These are phyloP conservation scores for Xylophagus ater DNA, from an alignment of 2,888 invertebrate genomes.

Conservation along the genomic window DNA sequence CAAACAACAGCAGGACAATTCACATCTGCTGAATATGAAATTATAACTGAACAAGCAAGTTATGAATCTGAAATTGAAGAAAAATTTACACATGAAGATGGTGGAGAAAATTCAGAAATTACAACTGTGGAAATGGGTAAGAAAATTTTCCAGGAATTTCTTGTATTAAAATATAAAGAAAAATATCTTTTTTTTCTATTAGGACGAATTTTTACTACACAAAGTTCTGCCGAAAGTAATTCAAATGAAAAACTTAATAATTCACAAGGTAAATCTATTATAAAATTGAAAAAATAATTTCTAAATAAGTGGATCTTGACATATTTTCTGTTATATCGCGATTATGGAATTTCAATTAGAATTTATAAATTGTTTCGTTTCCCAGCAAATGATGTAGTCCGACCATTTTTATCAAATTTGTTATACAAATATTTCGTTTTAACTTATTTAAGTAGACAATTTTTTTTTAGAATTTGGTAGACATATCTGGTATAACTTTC, in stretches of 20 bases:
- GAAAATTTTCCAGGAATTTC: conserved; percentile 2
- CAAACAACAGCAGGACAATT: conserved; percentile 33
- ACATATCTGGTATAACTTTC: too few relatives aligned
- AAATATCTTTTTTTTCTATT: conserved; percentile 1
- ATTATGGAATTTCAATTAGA: too few relatives aligned
- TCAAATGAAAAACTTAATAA: conserved; percentile 26
- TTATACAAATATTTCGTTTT: too few relatives aligned
- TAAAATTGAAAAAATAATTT: too few relatives aligned
- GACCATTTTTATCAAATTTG: too few relatives aligned
- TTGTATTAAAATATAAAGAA: neutral
- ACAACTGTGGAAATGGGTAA: conserved; percentile 35
- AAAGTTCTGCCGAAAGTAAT: conserved; percentile 12
- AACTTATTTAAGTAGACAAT: too few relatives aligned
- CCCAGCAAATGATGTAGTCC: too few relatives aligned
- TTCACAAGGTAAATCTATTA: conserved; percentile 32
- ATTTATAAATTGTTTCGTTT: too few relatives aligned
- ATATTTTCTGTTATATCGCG: too few relatives aligned
- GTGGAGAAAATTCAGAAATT: conserved; percentile 31
- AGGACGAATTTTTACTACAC: conserved; percentile 16
- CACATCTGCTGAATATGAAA: conserved; percentile 38
- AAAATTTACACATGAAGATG: conserved; percentile 29
- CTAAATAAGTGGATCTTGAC: too few relatives aligned
- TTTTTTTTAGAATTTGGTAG: too few relatives aligned
- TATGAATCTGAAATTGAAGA: conserved; percentile 37
- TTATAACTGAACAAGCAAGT: conserved; percentile 24